Evolutionary conservation across 2,888 invertebrate species (phyloP), one percentile per base, ranked within the genome.

Genomic region (Chironomus riparius): DNA sequence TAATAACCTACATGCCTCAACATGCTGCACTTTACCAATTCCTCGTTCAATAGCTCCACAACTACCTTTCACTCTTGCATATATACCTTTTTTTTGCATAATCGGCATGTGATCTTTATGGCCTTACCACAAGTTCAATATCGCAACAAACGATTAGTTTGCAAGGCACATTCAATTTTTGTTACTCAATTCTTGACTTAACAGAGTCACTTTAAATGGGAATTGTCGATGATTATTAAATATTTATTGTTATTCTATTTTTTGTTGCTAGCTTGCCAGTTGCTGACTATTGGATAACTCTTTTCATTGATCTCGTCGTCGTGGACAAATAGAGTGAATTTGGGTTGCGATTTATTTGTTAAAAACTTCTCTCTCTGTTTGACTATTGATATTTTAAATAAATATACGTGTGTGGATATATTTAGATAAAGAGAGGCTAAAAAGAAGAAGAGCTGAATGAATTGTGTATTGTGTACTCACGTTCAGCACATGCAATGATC

Each of bases 221-320:
- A 65, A 65, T 7, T 56, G 56, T 56, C 65, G 24, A 65, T 48
- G 71, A 71, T 71, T 71, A 71, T 71, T 71, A 22, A 71, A 71
- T 71, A 56, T 56, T 71, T 22, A 70, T 70, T 47, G 50, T 71
- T 71, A 21, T 68, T 68, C 13, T 18, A 22, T 65, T 22, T n/a
- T n/a, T 18, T 18, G 7, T 13, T 65, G 38, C 38, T 24, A 22
- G 10, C 65, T 24, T 13, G 21, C 24, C 21, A 21, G 65, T 65
- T 65, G 13, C 22, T 65, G 65, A 65, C 24, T 65, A 22, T 18
- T 56, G 15, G 7, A 56, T 56, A 65, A 65, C 24, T 56, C 3
- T 65, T 50, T 65, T 24, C 24, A 65, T 65, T 65, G 65, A 65
- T 47, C 68, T 68, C 24, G 10, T 68, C 24, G 10, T n/a, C 68